phyloP scores from a whole-genome alignment of 2,113 vertebrate genomes.

The Nycticorax nycticorax region DNA sequence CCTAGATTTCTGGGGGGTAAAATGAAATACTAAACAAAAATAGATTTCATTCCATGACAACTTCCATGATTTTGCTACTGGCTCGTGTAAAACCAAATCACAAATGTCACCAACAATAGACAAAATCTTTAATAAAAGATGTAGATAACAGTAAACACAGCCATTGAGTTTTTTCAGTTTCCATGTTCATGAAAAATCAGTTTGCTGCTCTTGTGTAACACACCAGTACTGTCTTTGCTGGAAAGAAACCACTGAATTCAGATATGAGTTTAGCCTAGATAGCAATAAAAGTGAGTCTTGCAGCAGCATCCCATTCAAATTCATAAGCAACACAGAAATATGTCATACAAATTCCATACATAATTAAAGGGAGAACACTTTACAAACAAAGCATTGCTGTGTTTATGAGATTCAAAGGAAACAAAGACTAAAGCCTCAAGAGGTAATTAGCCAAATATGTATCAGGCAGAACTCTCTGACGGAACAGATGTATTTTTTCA shows the following conservation, averaged over 20 bases:
- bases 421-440: background rate
- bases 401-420: background rate
- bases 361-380: background rate
- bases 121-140: background rate
- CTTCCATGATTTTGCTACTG: background rate
- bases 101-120: background rate
- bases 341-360: rapidly evolving
- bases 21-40: background rate
- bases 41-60: background rate
- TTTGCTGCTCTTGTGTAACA: background rate
- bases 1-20: background rate
- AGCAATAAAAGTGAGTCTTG: background rate
- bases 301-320: background rate
- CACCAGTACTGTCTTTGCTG: background rate
- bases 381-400: background rate
- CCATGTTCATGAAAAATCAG: background rate
- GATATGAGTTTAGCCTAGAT: background rate
- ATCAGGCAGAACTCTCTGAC: background rate
- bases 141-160: background rate
- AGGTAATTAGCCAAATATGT: background rate
- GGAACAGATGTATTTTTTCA: rapidly evolving
- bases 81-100: background rate
- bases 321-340: background rate
- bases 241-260: background rate
- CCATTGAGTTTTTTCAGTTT: background rate